A percentile compares a stretch with the other conserved stretches of the same genome.
Conservation (phyloP, 1,140 invertebrate genomes). For the Drosophila arawakana region DNA sequence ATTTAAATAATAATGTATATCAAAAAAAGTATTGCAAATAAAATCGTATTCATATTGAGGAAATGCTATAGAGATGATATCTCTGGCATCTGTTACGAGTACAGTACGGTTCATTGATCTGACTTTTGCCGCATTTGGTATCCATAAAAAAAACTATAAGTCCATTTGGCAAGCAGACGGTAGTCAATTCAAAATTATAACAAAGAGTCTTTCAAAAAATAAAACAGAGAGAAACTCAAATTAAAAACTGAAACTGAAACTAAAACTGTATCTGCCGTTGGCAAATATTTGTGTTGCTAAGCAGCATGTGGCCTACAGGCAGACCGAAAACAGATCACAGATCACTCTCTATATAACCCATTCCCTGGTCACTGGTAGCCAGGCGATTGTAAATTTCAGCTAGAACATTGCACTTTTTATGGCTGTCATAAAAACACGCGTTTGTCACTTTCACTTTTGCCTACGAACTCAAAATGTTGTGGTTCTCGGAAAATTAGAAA, state of each 20-base stretch:
- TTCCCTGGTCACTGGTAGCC: conserved; percentile 36
- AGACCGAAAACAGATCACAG: conserved; percentile 14
- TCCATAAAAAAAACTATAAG: conserved; percentile 42
- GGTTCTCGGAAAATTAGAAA: conserved; percentile 65
- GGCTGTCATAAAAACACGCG: conserved; percentile 69
- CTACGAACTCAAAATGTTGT: conserved; percentile 8
- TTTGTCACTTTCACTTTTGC: conserved; percentile 70
- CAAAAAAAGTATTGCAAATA: conserved; percentile 9
- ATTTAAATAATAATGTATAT: conserved; percentile 58
- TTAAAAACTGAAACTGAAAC: conserved; percentile 26
- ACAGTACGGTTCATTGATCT: conserved; percentile 60
- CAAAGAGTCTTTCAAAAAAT: conserved; percentile 31
- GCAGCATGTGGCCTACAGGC: conserved; percentile 62
- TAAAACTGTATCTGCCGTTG: conserved; percentile 48
- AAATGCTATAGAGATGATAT: conserved; percentile 15
- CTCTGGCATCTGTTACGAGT: conserved; percentile 41
- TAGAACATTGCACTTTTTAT: conserved; percentile 79
- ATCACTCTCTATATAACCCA: conserved; percentile 48
- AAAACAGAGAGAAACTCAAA: not conserved
- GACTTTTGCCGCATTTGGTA: conserved; percentile 52
- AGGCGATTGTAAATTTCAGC: conserved; percentile 38
- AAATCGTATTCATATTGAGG: conserved; percentile 16
- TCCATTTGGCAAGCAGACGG: conserved; percentile 36
- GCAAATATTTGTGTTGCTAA: conserved; percentile 74
- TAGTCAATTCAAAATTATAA: conserved; percentile 58